These are phyloP conservation scores for Oscheius sp. DNA, from an alignment of 1,140 invertebrate genomes.

Conservation along the genomic window DNA sequence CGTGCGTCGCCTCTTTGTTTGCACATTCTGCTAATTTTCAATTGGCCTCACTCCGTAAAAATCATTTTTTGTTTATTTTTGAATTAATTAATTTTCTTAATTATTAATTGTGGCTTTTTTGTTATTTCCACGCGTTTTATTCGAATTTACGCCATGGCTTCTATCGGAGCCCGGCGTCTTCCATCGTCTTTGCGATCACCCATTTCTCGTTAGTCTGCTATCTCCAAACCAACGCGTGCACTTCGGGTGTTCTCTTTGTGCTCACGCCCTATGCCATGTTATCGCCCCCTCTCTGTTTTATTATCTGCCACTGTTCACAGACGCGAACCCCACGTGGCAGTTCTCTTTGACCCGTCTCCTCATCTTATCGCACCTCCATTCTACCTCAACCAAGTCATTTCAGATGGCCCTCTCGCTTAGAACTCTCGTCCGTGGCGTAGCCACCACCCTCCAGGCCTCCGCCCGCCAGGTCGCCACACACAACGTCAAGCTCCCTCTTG, in stretches of 20 bases:
- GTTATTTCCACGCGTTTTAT: not conserved
- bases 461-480: not conserved
- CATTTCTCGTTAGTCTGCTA: not conserved
- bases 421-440: not conserved
- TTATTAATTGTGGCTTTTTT: not conserved
- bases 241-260: not conserved
- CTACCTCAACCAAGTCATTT: no score
- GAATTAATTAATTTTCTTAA: not conserved
- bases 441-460: not conserved
- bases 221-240: not conserved
- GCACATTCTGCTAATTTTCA: not conserved
- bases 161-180: not conserved
- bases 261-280: not conserved
- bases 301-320: not conserved
- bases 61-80: not conserved
- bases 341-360: not conserved
- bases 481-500: not conserved
- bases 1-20: not conserved
- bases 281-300: not conserved
- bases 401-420: not conserved
- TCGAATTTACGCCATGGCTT: not conserved
- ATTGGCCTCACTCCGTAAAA: not conserved
- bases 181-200: not conserved
- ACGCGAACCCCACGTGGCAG: not conserved
- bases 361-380: not conserved